Conservation (phyloP, 1,140 invertebrate species). For the Drosophila melanica region DNA sequence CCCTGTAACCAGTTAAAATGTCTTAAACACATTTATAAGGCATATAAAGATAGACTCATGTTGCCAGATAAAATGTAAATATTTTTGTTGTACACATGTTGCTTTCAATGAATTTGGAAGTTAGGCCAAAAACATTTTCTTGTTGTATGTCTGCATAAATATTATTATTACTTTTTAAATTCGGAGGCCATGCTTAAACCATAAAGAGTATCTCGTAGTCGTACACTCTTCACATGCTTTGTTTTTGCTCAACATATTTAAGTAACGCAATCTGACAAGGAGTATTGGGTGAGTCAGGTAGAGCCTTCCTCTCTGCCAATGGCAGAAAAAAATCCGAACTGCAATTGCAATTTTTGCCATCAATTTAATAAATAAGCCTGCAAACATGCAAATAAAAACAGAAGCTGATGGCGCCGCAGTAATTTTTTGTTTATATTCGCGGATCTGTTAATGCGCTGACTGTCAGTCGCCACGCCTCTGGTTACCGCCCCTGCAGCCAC, state of each 20-base stretch:
- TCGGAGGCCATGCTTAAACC: too few relatives aligned
- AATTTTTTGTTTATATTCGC: constrained; percentile 77
- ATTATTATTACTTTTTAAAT: too few relatives aligned
- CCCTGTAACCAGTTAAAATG: background rate
- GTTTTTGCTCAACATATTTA: background rate
- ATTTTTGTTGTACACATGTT: too few relatives aligned
- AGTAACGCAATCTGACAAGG: background rate
- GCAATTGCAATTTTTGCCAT: constrained; percentile 60
- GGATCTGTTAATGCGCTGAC: constrained; percentile 77
- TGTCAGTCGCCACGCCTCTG: constrained; percentile 2
- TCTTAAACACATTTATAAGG: too few relatives aligned
- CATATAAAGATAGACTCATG: too few relatives aligned
- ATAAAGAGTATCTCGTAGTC: background rate
- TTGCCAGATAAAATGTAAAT: too few relatives aligned
- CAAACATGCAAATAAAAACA: constrained; percentile 65
- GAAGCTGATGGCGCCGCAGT: constrained; percentile 53
- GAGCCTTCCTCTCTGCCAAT: constrained; percentile 6
- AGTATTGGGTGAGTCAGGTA: background rate
- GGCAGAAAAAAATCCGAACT: constrained; percentile 19
- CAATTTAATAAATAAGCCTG: constrained; percentile 77
- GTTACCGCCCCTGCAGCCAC: background rate
- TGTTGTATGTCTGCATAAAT: too few relatives aligned
- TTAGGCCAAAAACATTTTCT: background rate
- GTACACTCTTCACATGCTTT: background rate
- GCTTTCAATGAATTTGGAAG: too few relatives aligned